Base-by-base conservation (phyloP, 2,797 vertebrate species). In the Pangasius larnaudii region DNA sequence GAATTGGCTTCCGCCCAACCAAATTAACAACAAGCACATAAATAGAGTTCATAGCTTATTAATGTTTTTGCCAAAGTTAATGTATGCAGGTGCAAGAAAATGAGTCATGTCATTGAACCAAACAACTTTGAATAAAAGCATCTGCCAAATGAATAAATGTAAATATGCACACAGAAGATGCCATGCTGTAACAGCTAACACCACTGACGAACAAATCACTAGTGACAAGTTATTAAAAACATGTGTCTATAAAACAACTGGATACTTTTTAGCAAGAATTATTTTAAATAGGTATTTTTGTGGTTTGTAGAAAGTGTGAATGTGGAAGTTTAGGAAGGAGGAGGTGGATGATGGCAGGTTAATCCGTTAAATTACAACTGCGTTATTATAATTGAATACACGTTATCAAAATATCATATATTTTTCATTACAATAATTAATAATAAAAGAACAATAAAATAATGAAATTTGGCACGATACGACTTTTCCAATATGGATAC, bases 61-160 rank as follows among this genome's bases (percentile, higher is more conserved):
- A 30, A 67, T 49, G 16, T 83, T 51, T 65, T 46, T 30, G 81
- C 59, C 59, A 82, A 83, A 83, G 61, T 65, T 65, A 83, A 83
- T 65, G 61, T 83, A 83, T 65, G 81, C 81, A 10, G n/a, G 58
- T 0, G 58, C 7, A 46, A 65, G 46, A 39, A 80, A 75, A 77
- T 1, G 11, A 61, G 56, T 61, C 33, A 33, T 67, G 59, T 10
- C 80, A 82, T 42, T 65, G 81, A 83, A 61, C 61, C 27, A 65
- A 30, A 65, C 67, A 83, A 83, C 81, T 83, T 67, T 83, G 61
- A 65, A 65, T 83, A 67, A 65, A 49, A 83, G 16, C 13, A 65
- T 46, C 22, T 42, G 79, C 59, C 80, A 65, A 82, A 63, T 63
- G 7, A 82, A 65, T 46, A 61, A 18, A 46, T n/a, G 58, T 82